Conservation (phyloP, 2,888 invertebrate species). For the Heliconius hortense region DNA sequence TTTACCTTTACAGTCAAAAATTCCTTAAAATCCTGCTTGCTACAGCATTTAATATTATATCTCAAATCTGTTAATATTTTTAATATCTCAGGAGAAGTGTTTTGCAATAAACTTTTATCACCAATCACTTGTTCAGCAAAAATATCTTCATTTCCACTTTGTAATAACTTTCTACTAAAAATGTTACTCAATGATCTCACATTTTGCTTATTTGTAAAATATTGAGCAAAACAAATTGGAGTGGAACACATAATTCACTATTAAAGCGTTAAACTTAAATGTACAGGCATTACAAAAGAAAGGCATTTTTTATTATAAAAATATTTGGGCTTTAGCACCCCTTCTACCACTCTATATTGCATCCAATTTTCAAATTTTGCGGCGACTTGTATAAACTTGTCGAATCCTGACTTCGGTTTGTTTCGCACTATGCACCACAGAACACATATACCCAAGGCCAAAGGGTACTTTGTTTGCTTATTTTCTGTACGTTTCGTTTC, state of each 20-base stretch:
- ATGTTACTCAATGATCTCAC: constrained; percentile 65
- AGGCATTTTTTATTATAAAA: constrained; percentile 5
- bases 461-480: neutral
- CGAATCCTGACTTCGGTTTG: constrained; percentile 21
- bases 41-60: constrained; percentile 53
- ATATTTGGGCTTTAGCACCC: constrained; percentile 8
- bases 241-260: constrained; percentile 49
- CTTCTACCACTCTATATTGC: constrained; percentile 35
- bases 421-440: no score
- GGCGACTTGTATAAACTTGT: constrained; percentile 62
- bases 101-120: constrained; percentile 51
- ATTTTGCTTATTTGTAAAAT: constrained; percentile 72
- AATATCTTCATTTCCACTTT: constrained; percentile 45
- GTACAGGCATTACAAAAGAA: neutral
- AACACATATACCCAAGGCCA: no score
- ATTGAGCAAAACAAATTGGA: constrained; percentile 61
- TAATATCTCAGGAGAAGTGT: constrained; percentile 50
- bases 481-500: neutral
- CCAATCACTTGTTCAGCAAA: constrained; percentile 50
- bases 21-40: constrained; percentile 61
- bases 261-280: neutral
- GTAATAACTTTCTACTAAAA: constrained; percentile 55
- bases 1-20: constrained; percentile 49
- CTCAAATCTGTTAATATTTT: constrained; percentile 51
- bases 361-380: constrained; percentile 51